Evolutionary conservation across 2,113 vertebrate genomes (phyloP).

Genomic region (Piaya cayana): DNA sequence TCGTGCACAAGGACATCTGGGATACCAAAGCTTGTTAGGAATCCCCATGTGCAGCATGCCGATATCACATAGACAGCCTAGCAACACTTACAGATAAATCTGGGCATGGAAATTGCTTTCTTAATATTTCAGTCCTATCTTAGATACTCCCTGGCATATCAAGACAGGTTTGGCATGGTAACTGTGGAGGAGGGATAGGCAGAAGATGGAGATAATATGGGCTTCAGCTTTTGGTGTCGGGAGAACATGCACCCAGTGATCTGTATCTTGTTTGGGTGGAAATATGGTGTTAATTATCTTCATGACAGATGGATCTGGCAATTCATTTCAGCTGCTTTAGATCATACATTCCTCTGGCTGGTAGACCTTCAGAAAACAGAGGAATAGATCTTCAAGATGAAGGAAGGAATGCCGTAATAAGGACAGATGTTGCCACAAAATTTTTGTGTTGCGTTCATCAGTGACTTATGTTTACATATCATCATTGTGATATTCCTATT

Average conservation of each 20-base stretch:
- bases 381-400: slow-evolving; percentile 32
- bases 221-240: slow-evolving; percentile 49
- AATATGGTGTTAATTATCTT: slow-evolving; percentile 50
- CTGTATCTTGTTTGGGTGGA: slow-evolving; percentile 50
- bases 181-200: slow-evolving; percentile 8
- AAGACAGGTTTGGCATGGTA: slow-evolving; percentile 54
- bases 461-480: background rate
- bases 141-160: slow-evolving; percentile 52
- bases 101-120: slow-evolving; percentile 1
- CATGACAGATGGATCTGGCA: slow-evolving; percentile 53
- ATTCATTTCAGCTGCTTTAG: slow-evolving; percentile 42
- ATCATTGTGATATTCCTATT: background rate
- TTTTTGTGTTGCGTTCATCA: background rate
- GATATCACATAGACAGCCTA: background rate
- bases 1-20: background rate
- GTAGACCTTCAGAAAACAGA: slow-evolving; percentile 26
- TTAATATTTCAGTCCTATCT: slow-evolving; percentile 12
- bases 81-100: slow-evolving; percentile 4
- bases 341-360: slow-evolving; percentile 34
- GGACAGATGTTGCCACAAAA: slow-evolving; percentile 7
- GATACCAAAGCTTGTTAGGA: background rate
- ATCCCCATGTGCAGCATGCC: background rate
- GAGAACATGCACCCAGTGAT: slow-evolving; percentile 31
- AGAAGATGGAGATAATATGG: background rate
- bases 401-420: slow-evolving; percentile 47